phyloP scores from a whole-genome alignment of 1,140 invertebrate genomes.

The Trichoplusia ni region DNA sequence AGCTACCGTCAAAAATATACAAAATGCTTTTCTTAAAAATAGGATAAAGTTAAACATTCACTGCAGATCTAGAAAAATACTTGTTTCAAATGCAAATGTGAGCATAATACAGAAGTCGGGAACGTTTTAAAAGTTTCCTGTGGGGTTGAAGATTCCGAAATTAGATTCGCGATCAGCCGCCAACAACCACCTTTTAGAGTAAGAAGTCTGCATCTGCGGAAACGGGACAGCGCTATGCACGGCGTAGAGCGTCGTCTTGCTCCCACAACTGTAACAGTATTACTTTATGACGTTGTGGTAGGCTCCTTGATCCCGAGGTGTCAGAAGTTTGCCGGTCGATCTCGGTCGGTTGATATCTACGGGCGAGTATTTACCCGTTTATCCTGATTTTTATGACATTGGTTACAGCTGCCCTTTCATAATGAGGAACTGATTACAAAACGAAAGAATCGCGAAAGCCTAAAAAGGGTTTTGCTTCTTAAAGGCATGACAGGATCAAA shows the following conservation, averaged over 20 bases:
- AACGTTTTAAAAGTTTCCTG: slow-evolving; percentile 21
- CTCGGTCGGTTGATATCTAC: slow-evolving; percentile 4
- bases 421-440: slow-evolving; percentile 22
- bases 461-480: slow-evolving; percentile 10
- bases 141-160: slow-evolving; percentile 14
- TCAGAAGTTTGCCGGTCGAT: slow-evolving; percentile 27
- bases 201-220: no score
- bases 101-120: slow-evolving; percentile 18
- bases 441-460: slow-evolving; percentile 12
- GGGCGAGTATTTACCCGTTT: slow-evolving; percentile 24
- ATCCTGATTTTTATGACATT: slow-evolving; percentile 14
- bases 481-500: no score
- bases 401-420: slow-evolving; percentile 11
- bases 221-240: no score
- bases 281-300: no score
- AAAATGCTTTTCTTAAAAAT: no score
- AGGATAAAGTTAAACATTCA: no score
- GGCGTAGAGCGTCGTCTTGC: no score
- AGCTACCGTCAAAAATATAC: no score
- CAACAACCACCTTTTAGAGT: no score
- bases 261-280: no score
- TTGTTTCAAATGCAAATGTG: slow-evolving; percentile 21
- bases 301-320: no score
- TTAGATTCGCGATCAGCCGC: slow-evolving; percentile 35
- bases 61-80: slow-evolving; percentile 18